Evolutionary conservation across 2,888 invertebrate genomes (phyloP).

Genomic region (Sphaerophoria rueppellii): DNA sequence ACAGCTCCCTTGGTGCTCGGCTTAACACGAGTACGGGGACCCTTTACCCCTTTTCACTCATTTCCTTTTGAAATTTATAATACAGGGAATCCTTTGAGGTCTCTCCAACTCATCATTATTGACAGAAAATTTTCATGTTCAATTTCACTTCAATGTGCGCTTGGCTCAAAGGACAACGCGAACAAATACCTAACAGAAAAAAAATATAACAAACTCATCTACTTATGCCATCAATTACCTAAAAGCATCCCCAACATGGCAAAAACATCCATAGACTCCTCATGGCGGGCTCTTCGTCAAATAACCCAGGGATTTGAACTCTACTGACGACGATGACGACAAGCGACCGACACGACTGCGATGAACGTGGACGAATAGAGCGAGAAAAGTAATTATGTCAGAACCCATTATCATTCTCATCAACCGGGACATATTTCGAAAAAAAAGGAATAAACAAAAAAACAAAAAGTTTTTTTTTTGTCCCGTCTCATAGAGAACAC

Average conservation of each 20-base stretch:
- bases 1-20: background rate
- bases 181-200: background rate
- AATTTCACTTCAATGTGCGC: slow-evolving; percentile 34
- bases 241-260: slow-evolving; percentile 57
- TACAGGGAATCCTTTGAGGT: slow-evolving; percentile 34
- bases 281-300: slow-evolving; percentile 40
- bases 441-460: slow-evolving; percentile 17
- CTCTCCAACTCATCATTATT: slow-evolving; percentile 34
- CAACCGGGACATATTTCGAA: slow-evolving; percentile 50
- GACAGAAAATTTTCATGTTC: slow-evolving; percentile 44
- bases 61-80: slow-evolving; percentile 12
- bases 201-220: slow-evolving; percentile 52
- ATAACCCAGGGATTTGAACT: slow-evolving; percentile 58
- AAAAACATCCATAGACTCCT: slow-evolving; percentile 35
- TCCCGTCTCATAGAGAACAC: slow-evolving; percentile 14
- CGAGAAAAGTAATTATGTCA: slow-evolving; percentile 69
- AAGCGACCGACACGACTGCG: too few relatives aligned
- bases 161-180: slow-evolving; percentile 22
- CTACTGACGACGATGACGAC: background rate
- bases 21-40: background rate
- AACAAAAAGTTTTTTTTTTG: slow-evolving; percentile 20
- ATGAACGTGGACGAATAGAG: slow-evolving; percentile 18
- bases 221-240: slow-evolving; percentile 65
- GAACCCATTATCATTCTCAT: slow-evolving; percentile 66
- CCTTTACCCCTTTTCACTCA: background rate